These are phyloP conservation scores for Camarhynchus parvulus DNA, from an alignment of 2,113 vertebrate genomes.

Conservation along the genomic window DNA sequence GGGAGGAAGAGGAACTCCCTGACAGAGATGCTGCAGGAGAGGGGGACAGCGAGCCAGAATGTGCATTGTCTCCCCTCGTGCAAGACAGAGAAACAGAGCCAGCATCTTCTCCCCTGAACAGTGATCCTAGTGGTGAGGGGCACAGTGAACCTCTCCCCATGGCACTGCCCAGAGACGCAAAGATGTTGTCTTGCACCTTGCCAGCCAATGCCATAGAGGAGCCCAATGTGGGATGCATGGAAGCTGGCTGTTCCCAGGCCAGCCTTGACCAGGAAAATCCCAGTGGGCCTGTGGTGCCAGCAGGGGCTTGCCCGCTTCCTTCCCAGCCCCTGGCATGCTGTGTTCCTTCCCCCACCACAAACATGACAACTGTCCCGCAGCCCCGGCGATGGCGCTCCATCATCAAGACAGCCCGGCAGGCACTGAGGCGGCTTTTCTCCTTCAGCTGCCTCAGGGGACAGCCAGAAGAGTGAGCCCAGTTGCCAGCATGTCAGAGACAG, in stretches of 20 bases:
- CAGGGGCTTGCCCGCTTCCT: background rate
- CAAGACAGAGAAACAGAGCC: background rate
- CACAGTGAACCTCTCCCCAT: background rate
- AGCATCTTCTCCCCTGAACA: background rate
- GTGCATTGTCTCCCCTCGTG: accelerated
- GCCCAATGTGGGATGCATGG: accelerated
- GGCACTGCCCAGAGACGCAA: accelerated
- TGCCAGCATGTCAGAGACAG: no score
- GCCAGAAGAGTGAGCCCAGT: background rate
- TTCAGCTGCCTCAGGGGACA: background rate
- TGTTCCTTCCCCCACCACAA: background rate
- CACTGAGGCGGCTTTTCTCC: background rate
- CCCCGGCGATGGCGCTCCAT: background rate
- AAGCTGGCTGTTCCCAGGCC: background rate
- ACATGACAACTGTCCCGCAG: accelerated
- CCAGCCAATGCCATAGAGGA: accelerated
- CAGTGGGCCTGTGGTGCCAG: accelerated
- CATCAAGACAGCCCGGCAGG: accelerated
- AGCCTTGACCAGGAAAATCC: background rate
- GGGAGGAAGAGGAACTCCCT: background rate
- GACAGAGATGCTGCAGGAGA: background rate
- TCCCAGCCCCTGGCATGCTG: background rate
- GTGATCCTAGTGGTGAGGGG: background rate
- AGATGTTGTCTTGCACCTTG: accelerated
- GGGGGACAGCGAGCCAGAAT: background rate